Conservation (phyloP, 2,888 invertebrate species). For the Amblyjoppa fuscipennis region DNA sequence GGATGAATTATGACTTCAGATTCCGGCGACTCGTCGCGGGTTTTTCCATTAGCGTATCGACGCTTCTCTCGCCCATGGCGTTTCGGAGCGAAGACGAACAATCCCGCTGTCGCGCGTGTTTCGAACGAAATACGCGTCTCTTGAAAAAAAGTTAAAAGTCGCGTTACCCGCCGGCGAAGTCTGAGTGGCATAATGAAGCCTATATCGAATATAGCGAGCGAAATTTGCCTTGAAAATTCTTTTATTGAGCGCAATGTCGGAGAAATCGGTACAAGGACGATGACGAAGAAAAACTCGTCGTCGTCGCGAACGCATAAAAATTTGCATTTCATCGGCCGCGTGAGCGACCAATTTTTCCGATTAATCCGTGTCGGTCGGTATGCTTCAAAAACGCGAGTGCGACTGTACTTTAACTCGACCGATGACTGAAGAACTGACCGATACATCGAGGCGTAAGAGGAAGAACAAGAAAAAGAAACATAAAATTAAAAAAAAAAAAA, state of each 20-base stretch:
- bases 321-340: constrained; percentile 60
- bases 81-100: too few relatives aligned
- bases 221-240: constrained; percentile 36
- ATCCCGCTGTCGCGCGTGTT: too few relatives aligned
- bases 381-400: neutral
- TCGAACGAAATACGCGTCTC: neutral
- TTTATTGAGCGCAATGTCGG: constrained; percentile 22
- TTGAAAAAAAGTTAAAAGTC: neutral
- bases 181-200: constrained; percentile 1
- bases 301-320: constrained; percentile 34
- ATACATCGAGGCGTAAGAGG: neutral
- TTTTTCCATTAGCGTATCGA: too few relatives aligned
- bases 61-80: too few relatives aligned
- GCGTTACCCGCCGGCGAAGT: neutral
- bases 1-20: too few relatives aligned
- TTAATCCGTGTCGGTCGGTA: constrained; percentile 2
- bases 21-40: too few relatives aligned
- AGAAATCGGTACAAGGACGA: constrained; percentile 64
- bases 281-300: constrained; percentile 44
- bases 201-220: neutral
- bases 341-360: constrained; percentile 38
- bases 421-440: neutral
- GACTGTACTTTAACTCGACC: constrained; percentile 19
- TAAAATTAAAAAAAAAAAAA: constrained; percentile 8
- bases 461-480: neutral